phyloP scores from a whole-genome alignment of 1,140 invertebrate genomes.

The Phymastichus coffea region DNA sequence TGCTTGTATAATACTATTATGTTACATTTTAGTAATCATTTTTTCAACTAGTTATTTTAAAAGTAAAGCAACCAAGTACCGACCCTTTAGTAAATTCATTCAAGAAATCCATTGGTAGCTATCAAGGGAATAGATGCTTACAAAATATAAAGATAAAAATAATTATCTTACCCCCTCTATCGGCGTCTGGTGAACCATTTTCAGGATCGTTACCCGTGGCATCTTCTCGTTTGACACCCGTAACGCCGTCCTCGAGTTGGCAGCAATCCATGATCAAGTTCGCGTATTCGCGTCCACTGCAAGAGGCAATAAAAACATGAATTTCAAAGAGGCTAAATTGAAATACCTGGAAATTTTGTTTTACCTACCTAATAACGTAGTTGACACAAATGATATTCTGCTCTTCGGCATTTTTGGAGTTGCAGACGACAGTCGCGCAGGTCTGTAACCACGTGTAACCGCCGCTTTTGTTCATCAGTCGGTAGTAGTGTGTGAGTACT shows the following conservation, averaged over 20 bases:
- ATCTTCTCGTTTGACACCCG: slow-evolving; percentile 77
- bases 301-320: slow-evolving; percentile 36
- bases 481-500: slow-evolving; percentile 93
- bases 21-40: no score
- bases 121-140: no score
- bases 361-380: slow-evolving; percentile 83
- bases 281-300: slow-evolving; percentile 87
- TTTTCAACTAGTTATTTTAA: no score
- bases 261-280: slow-evolving; percentile 91
- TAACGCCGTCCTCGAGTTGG: slow-evolving; percentile 80
- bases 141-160: no score
- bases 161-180: slow-evolving; percentile 69
- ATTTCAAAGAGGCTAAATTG: not conserved
- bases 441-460: slow-evolving; percentile 96
- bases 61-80: no score
- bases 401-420: slow-evolving; percentile 91
- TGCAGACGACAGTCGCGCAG: slow-evolving; percentile 94
- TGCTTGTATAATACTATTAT: no score
- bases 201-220: slow-evolving; percentile 77
- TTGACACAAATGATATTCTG: slow-evolving; percentile 96
- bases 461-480: slow-evolving; percentile 92
- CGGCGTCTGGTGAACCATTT: slow-evolving; percentile 82
- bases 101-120: no score
- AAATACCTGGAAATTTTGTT: not conserved
- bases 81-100: no score